A percentile compares a stretch with the other conserved stretches of the same genome.
Evolutionary conservation across 2,797 vertebrate species (phyloP).

Genomic region (Sciurus carolinensis): DNA sequence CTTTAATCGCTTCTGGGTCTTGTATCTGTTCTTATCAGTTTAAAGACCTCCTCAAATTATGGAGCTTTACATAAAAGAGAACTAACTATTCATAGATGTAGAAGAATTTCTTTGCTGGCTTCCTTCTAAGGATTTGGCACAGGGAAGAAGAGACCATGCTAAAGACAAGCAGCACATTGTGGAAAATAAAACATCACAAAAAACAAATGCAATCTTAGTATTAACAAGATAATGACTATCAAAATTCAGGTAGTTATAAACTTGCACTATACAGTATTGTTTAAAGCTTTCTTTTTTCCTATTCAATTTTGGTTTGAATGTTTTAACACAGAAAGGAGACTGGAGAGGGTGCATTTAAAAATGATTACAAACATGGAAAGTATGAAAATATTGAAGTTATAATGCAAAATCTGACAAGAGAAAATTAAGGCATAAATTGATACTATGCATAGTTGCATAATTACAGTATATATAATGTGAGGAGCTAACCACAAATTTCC

Average conservation of each 20-base stretch:
- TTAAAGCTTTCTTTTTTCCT: conserved; percentile 1
- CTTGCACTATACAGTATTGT: neutral
- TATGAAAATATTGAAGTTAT: neutral
- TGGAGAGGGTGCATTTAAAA: neutral
- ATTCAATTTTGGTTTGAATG: neutral
- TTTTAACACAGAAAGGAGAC: neutral
- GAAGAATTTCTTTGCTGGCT: neutral
- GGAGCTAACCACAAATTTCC: neutral
- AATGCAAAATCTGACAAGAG: neutral
- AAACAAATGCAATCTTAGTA: neutral
- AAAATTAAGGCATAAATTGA: neutral
- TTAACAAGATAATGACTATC: neutral
- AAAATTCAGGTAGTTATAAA: neutral
- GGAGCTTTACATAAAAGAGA: neutral
- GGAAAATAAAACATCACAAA: neutral
- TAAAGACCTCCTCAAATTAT: neutral
- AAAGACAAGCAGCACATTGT: neutral
- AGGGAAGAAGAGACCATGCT: neutral
- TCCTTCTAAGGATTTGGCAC: neutral
- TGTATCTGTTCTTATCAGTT: too few relatives aligned
- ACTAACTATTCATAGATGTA: neutral
- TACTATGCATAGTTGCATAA: neutral
- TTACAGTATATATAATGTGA: neutral
- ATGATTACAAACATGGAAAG: neutral
- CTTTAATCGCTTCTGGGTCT: too few relatives aligned